Evolutionary conservation across 2,797 vertebrate genomes (phyloP).

Genomic region (Spheniscus humboldti): DNA sequence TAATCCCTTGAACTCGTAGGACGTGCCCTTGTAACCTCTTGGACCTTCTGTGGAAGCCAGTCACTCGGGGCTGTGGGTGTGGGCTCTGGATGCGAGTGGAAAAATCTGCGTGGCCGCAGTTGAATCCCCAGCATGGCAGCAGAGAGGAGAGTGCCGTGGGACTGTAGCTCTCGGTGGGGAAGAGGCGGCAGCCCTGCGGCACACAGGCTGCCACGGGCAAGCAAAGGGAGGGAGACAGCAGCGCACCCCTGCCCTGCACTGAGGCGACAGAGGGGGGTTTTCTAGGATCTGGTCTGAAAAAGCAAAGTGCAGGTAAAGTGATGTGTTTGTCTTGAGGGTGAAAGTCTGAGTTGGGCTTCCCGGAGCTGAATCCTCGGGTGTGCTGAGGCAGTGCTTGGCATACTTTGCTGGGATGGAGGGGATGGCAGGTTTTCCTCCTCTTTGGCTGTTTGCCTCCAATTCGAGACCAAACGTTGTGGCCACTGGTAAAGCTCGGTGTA

Average conservation of each 20-base stretch:
- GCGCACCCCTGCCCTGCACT: not conserved
- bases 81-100: not conserved
- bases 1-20: not conserved
- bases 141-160: not conserved
- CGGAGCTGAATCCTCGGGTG: accelerated
- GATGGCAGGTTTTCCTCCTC: not conserved
- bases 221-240: not conserved
- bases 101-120: accelerated
- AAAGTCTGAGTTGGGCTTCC: not conserved
- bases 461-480: not conserved
- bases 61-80: not conserved
- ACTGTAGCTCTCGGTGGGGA: not conserved
- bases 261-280: not conserved
- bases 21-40: not conserved
- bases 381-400: not conserved
- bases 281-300: not conserved
- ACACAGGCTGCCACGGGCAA: not conserved
- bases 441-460: not conserved
- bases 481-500: not conserved
- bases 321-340: not conserved
- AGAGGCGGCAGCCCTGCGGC: not conserved
- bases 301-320: not conserved
- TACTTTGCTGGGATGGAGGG: not conserved
- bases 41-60: not conserved
- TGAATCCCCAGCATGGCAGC: not conserved